phyloP scores from a whole-genome alignment of 92 coral and sea anemone genomes.

The Parazoanthus darwini region DNA sequence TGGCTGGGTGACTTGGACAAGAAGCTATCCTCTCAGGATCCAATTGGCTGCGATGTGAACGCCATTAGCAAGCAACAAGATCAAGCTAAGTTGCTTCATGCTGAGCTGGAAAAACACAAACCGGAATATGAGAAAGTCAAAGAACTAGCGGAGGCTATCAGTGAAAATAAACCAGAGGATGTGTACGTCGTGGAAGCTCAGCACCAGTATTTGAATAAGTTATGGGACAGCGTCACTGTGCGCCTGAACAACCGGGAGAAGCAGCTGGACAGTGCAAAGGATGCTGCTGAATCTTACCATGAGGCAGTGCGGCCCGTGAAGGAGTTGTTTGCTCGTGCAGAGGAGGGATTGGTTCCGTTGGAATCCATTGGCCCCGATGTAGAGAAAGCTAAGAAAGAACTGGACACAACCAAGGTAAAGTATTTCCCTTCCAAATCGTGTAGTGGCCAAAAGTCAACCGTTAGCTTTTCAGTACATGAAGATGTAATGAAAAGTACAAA shows the following conservation, averaged over 20 bases:
- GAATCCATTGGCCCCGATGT: constrained; percentile 77
- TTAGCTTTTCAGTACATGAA: background rate
- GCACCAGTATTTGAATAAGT: constrained; percentile 72
- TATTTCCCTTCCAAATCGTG: background rate
- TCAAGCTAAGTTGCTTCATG: constrained; percentile 67
- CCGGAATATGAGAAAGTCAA: constrained; percentile 74
- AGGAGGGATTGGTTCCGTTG: constrained; percentile 68
- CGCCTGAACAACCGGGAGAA: constrained; percentile 68
- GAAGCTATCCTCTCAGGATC: constrained; percentile 77
- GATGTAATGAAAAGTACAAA: no score
- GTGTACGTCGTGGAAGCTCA: constrained; percentile 96
- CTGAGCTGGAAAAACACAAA: constrained; percentile 71
- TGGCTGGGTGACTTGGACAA: constrained; percentile 83
- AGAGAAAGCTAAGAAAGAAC: constrained; percentile 77
- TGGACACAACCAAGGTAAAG: constrained; percentile 76
- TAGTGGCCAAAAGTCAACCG: no score
- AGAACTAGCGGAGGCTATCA: constrained; percentile 66
- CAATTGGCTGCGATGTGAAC: constrained; percentile 72
- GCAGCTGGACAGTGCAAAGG: constrained; percentile 69
- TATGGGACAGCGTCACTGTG: constrained; percentile 71
- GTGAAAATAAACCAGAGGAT: constrained; percentile 80
- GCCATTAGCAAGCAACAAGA: constrained; percentile 76
- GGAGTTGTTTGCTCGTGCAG: constrained; percentile 75
- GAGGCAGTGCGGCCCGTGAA: constrained; percentile 76
- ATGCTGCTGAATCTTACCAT: constrained; percentile 77